Evolutionary conservation across 2,113 vertebrate species (phyloP), one percentile per base, ranked within the genome.

Genomic region (Indri indri): DNA sequence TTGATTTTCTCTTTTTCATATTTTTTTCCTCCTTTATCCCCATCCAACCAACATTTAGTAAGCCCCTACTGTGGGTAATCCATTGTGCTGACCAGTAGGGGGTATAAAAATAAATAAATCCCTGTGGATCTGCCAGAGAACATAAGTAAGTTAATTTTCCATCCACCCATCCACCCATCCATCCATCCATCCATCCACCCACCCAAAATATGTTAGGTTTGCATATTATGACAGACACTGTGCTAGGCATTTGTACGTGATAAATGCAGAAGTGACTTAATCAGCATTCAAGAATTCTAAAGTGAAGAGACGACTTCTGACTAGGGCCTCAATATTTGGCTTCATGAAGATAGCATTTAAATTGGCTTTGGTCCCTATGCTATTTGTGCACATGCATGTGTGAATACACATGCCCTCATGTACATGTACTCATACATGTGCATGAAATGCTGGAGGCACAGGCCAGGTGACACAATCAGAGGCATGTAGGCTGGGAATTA

Each of bases 1-100:
- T 97, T 50, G 63, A 66, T 94, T 93, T 93, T 83, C 84, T 61
- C 27, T 70, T 82, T 80, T 42, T 66, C 16, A 61, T 25, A n/a
- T 84, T 89, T 92, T 91, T 59, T 37, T 68, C 11, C 7, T 34
- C 14, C 63, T 82, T 91, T 40, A 45, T 71, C 7, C 3, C 23
- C 2, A 70, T 70, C 22, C 47, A 93, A 25, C 22, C 59, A 87
- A 70, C 37, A 74, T 63, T 96, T 65, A 65, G 42, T 73, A 50
- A 94, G 12, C 9, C 30, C 80, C 70, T 14, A 52, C 32, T 42
- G 13, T 71, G 80, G 61, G 57, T 54, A 73, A 92, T 37, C 57
- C 6, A 27, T 47, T 52, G 6, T 37, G 68, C 54, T 83, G 54
- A 70, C 25, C 37, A 47, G 9, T 34, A 7, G 22, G 50, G 30